Percentiles rank a stretch among this genome's conserved stretches.
Evolutionary conservation across 2,888 invertebrate genomes (phyloP).

Genomic region (Chymomyza fuscimana): DNA sequence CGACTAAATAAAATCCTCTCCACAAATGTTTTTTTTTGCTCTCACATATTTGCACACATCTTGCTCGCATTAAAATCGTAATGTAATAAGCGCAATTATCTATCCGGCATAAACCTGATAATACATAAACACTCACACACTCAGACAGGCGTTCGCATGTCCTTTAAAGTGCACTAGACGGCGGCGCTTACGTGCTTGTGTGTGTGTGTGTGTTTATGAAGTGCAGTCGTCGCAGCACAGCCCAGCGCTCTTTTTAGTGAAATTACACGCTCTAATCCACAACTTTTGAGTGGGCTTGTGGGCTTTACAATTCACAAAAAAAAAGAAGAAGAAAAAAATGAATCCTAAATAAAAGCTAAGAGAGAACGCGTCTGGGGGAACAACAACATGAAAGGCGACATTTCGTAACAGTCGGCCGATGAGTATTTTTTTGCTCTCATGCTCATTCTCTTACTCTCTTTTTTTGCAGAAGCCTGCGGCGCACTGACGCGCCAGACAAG

Average conservation of each 20-base stretch:
- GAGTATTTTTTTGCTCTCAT: background rate
- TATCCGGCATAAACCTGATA: background rate
- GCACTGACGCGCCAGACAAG: conserved; percentile 51
- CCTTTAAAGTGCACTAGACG: conserved; percentile 19
- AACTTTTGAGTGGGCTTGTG: conserved; percentile 55
- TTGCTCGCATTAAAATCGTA: background rate
- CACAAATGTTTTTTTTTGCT: no score
- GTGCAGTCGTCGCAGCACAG: conserved; percentile 28
- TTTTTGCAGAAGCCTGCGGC: background rate
- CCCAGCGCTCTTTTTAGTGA: conserved; percentile 58
- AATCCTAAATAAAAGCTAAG: conserved; percentile 30
- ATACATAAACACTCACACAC: conserved; percentile 1
- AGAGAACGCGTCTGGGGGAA: background rate
- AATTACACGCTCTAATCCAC: conserved; percentile 72
- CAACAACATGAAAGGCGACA: conserved; percentile 64
- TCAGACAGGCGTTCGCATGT: background rate
- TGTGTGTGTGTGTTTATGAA: conserved; percentile 34
- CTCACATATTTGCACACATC: background rate
- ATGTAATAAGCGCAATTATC: background rate
- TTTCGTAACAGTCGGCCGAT: conserved; percentile 37
- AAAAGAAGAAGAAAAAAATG: conserved; percentile 30
- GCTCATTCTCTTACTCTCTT: background rate
- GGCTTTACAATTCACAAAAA: conserved; percentile 26
- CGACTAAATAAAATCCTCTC: no score
- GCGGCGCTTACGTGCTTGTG: conserved; percentile 10